Conservation (phyloP, 2,888 invertebrate species). For the Halictus quadricinctus region DNA sequence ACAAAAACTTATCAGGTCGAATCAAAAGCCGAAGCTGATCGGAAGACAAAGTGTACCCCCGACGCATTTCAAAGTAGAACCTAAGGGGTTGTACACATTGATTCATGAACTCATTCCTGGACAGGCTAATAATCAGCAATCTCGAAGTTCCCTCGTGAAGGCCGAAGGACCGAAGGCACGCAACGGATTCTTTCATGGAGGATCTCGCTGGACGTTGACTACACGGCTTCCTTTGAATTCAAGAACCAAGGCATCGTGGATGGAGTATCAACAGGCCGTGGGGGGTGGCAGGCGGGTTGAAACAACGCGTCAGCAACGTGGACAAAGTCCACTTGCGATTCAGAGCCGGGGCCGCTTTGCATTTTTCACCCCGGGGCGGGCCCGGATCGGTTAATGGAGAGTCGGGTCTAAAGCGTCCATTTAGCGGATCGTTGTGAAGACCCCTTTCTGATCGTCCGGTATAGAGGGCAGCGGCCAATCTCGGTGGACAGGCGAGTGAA, state of each 20-base stretch:
- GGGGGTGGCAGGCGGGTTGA: background rate
- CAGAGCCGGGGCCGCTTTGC: conserved; percentile 31
- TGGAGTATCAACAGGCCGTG: background rate
- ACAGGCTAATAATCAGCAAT: background rate
- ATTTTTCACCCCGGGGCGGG: conserved; percentile 41
- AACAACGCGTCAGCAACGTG: conserved; percentile 16
- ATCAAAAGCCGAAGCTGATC: too few relatives aligned
- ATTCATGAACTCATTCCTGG: background rate
- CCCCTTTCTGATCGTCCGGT: conserved; percentile 42
- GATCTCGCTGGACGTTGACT: background rate
- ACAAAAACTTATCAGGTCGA: too few relatives aligned
- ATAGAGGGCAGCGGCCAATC: conserved; percentile 40
- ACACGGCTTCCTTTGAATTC: background rate
- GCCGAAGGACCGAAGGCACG: background rate
- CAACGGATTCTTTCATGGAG: background rate
- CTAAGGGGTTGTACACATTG: background rate
- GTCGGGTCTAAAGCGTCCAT: conserved; percentile 42
- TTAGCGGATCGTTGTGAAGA: conserved; percentile 44
- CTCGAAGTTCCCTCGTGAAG: background rate
- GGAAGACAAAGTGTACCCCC: background rate
- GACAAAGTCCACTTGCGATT: conserved; percentile 36
- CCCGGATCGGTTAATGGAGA: conserved; percentile 46
- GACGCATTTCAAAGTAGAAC: background rate
- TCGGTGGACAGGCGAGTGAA: conserved; percentile 34
- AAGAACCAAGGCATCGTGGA: background rate